phyloP scores from a whole-genome alignment of 2,113 vertebrate genomes.

The Siphamia tubifer region DNA sequence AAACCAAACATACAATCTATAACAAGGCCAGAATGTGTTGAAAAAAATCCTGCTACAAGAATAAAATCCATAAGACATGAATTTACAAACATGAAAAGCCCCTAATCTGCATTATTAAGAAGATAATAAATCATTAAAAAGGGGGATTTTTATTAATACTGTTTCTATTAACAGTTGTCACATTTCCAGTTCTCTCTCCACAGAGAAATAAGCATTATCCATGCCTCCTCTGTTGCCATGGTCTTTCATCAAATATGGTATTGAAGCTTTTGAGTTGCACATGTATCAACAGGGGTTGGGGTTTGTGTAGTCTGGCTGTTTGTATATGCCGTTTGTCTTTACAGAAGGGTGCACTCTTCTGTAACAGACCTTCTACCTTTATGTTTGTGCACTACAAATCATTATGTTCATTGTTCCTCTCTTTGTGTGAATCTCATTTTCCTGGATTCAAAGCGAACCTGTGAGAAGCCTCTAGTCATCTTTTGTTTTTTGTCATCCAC shows the following conservation, averaged over 20 bases:
- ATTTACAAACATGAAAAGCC: no score
- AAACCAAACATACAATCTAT: no score
- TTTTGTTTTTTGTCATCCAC: constrained; percentile 19
- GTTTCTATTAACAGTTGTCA: no score
- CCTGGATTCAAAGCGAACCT: constrained; percentile 1
- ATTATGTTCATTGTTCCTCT: constrained; percentile 19
- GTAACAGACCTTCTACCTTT: constrained; percentile 3
- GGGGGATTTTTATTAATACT: no score
- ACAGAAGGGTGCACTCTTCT: constrained; percentile 1
- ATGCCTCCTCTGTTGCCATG: background rate
- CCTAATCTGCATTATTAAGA: no score
- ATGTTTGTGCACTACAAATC: constrained; percentile 27
- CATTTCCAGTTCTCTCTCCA: no score
- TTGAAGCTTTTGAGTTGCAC: background rate
- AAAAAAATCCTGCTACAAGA: no score
- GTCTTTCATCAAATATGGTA: background rate
- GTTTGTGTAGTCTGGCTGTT: constrained; percentile 15
- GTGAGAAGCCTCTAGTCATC: background rate
- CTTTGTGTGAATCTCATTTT: background rate
- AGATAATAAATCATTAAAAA: background rate
- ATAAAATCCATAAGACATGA: no score
- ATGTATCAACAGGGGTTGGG: background rate
- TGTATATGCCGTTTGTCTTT: constrained; percentile 19
- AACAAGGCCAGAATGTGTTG: no score
- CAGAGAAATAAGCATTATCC: background rate